These are phyloP conservation scores for Caenorhabditis brenneri DNA, from an alignment of 1,140 invertebrate species.

Conservation along the genomic window DNA sequence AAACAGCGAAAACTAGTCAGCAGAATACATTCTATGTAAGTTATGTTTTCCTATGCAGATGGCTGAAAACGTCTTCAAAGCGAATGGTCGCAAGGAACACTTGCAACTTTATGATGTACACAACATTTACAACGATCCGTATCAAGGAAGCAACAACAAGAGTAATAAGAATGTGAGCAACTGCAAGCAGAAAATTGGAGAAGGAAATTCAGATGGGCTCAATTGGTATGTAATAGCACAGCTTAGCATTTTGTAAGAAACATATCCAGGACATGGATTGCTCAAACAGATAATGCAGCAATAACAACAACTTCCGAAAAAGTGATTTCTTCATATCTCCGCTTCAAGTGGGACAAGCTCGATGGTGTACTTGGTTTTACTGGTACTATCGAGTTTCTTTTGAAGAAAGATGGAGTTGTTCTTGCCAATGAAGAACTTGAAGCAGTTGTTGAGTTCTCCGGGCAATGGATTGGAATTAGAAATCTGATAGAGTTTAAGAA, in stretches of 20 bases:
- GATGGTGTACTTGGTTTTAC: background rate
- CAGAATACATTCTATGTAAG: too few relatives aligned
- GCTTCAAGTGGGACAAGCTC: background rate
- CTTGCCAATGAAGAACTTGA: background rate
- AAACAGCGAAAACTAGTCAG: too few relatives aligned
- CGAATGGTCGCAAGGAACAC: too few relatives aligned
- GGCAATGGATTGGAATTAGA: background rate
- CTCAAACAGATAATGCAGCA: background rate
- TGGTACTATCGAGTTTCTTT: background rate
- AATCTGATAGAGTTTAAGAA: background rate
- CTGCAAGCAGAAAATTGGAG: background rate
- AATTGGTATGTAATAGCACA: background rate
- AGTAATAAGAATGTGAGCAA: background rate
- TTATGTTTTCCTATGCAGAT: too few relatives aligned
- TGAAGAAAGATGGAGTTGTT: background rate
- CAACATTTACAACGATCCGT: background rate
- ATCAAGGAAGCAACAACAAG: background rate
- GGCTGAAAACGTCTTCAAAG: too few relatives aligned
- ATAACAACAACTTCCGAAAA: background rate
- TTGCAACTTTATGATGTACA: too few relatives aligned
- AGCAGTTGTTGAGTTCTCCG: background rate
- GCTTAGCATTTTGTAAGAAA: background rate
- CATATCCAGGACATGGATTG: background rate
- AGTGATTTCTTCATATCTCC: background rate
- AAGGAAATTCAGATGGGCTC: background rate